These are phyloP conservation scores for Dendrolimus kikuchii DNA, from an alignment of 1,140 invertebrate species.

Conservation along the genomic window DNA sequence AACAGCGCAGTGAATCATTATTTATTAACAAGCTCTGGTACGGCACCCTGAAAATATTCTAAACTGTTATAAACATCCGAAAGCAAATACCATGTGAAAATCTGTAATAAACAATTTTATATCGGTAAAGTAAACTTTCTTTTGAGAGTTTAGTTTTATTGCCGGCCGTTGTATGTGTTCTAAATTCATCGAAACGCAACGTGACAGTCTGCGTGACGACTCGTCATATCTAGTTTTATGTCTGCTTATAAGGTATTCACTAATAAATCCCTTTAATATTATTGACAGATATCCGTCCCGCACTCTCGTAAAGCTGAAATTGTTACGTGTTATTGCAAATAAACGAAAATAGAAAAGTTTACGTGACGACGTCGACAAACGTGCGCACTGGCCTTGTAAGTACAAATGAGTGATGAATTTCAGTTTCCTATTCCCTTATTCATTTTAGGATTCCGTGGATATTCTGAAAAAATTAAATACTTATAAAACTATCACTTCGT, in stretches of 20 bases:
- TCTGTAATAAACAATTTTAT: too few relatives aligned
- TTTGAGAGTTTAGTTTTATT: too few relatives aligned
- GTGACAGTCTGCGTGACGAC: slow-evolving; percentile 16
- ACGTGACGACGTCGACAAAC: slow-evolving; percentile 14
- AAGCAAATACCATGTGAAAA: too few relatives aligned
- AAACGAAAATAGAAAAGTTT: slow-evolving; percentile 40
- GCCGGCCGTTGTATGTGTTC: not conserved
- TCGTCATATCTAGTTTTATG: slow-evolving; percentile 24
- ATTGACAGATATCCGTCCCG: slow-evolving; percentile 41
- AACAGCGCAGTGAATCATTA: too few relatives aligned
- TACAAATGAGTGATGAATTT: slow-evolving; percentile 2
- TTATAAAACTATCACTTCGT: too few relatives aligned
- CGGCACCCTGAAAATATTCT: too few relatives aligned
- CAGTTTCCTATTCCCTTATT: not conserved
- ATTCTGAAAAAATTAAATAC: too few relatives aligned
- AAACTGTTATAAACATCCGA: too few relatives aligned
- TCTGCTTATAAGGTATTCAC: slow-evolving; percentile 26
- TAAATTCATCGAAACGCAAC: not conserved
- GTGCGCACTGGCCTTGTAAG: slow-evolving; percentile 11
- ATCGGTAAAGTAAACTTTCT: too few relatives aligned
- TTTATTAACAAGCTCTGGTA: too few relatives aligned
- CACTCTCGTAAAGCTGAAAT: slow-evolving; percentile 33
- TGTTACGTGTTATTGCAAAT: slow-evolving; percentile 38
- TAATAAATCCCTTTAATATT: slow-evolving; percentile 37
- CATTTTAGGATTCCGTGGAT: too few relatives aligned